A percentile compares a stretch with the other conserved stretches of the same genome.
These are phyloP conservation scores for Oncorhynchus clarkii DNA, from an alignment of 2,113 vertebrate genomes.

Conservation along the genomic window DNA sequence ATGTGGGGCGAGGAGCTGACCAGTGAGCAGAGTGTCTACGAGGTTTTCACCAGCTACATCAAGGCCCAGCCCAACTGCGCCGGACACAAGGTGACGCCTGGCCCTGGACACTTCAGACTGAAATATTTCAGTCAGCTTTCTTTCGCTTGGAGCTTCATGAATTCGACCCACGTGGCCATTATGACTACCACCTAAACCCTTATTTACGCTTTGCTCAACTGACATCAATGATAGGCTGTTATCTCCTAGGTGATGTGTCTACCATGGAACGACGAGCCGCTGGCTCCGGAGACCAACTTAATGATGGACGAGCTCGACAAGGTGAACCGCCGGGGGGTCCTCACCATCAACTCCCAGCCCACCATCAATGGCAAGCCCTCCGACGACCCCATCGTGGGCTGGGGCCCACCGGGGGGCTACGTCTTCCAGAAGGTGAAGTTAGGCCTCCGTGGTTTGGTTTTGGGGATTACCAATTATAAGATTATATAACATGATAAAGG, in stretches of 20 bases:
- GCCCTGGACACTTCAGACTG: no score
- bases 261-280: slow-evolving; percentile 93
- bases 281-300: slow-evolving; percentile 90
- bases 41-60: slow-evolving; percentile 91
- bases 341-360: slow-evolving; percentile 98
- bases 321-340: slow-evolving; percentile 86
- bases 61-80: slow-evolving; percentile 77
- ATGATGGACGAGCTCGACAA: slow-evolving; percentile 87
- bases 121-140: no score
- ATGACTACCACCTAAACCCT: no score
- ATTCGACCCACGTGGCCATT: no score
- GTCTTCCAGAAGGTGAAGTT: slow-evolving; percentile 92
- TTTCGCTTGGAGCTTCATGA: no score
- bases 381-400: slow-evolving; percentile 89
- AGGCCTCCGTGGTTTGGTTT: no score
- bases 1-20: slow-evolving; percentile 96
- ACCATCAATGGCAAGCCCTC: slow-evolving; percentile 92
- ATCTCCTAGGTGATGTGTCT: slow-evolving; percentile 85
- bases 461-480: neutral
- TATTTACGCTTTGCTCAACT: no score
- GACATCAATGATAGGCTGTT: neutral
- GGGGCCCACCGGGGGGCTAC: slow-evolving; percentile 93
- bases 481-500: no score
- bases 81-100: slow-evolving; percentile 78
- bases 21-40: slow-evolving; percentile 84